phyloP scores from a whole-genome alignment of 2,888 invertebrate species.

The Crioceris asparagi region DNA sequence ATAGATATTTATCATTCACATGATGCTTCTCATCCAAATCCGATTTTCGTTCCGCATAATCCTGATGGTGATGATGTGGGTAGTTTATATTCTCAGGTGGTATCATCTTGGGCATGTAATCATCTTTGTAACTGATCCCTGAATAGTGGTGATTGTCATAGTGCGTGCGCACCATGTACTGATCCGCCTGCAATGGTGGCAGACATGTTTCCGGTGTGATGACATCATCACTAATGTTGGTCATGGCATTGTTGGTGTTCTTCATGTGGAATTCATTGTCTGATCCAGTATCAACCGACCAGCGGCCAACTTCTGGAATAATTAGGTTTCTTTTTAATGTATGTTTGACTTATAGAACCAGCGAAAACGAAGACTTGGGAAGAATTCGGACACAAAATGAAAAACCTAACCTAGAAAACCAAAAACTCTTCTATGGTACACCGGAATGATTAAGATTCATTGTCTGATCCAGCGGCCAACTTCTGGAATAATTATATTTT shows the following conservation, averaged over 20 bases:
- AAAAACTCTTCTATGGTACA: too few relatives aligned
- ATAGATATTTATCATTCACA: conserved; percentile 60
- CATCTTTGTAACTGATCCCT: conserved; percentile 29
- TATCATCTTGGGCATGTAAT: conserved; percentile 32
- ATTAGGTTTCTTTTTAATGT: too few relatives aligned
- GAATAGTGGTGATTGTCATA: conserved; percentile 29
- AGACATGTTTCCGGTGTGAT: conserved; percentile 40
- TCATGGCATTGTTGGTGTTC: conserved; percentile 32
- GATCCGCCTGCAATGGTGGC: conserved; percentile 49
- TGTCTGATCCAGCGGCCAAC: conserved; percentile 63
- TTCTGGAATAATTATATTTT: conserved; percentile 36
- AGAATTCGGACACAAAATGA: too few relatives aligned
- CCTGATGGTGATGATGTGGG: too few relatives aligned
- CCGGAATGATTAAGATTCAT: too few relatives aligned
- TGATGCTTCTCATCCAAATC: conserved; percentile 64
- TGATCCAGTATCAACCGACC: conserved; percentile 72
- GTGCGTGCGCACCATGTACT: conserved; percentile 34
- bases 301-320: conserved; percentile 46
- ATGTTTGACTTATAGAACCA: too few relatives aligned
- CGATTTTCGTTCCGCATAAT: conserved; percentile 37
- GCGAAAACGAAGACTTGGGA: too few relatives aligned
- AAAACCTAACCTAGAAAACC: too few relatives aligned
- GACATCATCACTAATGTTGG: too few relatives aligned
- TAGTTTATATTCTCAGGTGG: conserved; percentile 35
- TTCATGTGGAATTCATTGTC: conserved; percentile 58